phyloP scores from a whole-genome alignment of 2,888 invertebrate genomes.

The Taphrorychus bicolor region DNA sequence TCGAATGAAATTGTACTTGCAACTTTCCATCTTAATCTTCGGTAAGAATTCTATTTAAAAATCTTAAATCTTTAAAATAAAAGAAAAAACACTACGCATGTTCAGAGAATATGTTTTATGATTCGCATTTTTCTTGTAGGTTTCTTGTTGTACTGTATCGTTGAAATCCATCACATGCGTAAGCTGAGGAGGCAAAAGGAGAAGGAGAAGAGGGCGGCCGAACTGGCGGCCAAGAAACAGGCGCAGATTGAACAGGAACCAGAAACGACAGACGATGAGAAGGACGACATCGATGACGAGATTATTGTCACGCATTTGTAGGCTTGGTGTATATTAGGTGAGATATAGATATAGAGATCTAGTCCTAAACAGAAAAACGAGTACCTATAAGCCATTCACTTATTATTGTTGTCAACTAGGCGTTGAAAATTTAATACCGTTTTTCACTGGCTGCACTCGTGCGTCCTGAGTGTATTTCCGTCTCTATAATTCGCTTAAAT shows the following conservation, averaged over 20 bases:
- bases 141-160: slow-evolving; percentile 74
- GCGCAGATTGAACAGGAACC: slow-evolving; percentile 58
- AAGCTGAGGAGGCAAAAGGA: slow-evolving; percentile 80
- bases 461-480: too few relatives aligned
- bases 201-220: slow-evolving; percentile 67
- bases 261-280: slow-evolving; percentile 86
- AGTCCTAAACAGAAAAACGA: too few relatives aligned
- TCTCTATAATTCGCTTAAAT: too few relatives aligned
- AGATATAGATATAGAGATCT: too few relatives aligned
- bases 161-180: slow-evolving; percentile 83
- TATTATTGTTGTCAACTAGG: too few relatives aligned
- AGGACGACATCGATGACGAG: slow-evolving; percentile 88
- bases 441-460: too few relatives aligned
- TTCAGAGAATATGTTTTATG: too few relatives aligned
- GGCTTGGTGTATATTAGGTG: slow-evolving; percentile 38
- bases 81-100: neutral
- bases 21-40: slow-evolving; percentile 76
- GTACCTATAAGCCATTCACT: too few relatives aligned
- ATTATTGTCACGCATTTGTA: slow-evolving; percentile 87
- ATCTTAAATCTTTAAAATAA: too few relatives aligned
- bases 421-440: too few relatives aligned
- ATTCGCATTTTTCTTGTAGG: slow-evolving; percentile 21
- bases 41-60: slow-evolving; percentile 62
- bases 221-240: slow-evolving; percentile 66
- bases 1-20: slow-evolving; percentile 84